A percentile compares a stretch with the other conserved stretches of the same genome.
Evolutionary conservation across 2,797 vertebrate species (phyloP).

Genomic region (Anolis apletophallus): DNA sequence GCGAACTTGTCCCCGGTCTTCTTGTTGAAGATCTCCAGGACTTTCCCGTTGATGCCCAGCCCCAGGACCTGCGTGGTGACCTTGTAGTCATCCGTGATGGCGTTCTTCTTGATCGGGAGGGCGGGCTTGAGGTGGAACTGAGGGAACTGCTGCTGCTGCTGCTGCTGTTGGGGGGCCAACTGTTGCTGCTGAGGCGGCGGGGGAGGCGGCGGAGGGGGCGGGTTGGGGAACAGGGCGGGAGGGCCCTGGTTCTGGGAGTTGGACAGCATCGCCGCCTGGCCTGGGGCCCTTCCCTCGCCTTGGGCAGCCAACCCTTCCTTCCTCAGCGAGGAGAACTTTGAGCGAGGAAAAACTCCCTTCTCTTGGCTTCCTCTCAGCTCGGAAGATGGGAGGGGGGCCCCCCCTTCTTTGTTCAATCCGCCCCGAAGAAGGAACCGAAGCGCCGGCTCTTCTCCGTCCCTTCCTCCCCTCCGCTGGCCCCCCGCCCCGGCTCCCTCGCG

Average conservation of each 20-base stretch:
- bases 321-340: no score
- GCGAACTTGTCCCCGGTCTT: conserved; percentile 92
- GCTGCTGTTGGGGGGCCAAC: conserved; percentile 60
- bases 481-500: no score
- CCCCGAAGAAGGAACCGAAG: no score
- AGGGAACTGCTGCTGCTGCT: conserved; percentile 77
- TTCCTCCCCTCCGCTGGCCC: no score
- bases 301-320: no score
- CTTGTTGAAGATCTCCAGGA: conserved; percentile 92
- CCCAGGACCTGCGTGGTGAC: conserved; percentile 95
- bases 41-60: conserved; percentile 95
- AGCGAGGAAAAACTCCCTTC: no score
- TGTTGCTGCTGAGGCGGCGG: conserved; percentile 67
- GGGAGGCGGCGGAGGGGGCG: conserved; percentile 65
- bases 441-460: no score
- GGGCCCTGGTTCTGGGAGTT: conserved; percentile 83
- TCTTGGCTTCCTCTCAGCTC: no score
- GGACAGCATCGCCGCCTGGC: conserved; percentile 81
- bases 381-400: no score
- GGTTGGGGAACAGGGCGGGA: conserved; percentile 79
- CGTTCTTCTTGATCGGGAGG: conserved; percentile 91
- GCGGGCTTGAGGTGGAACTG: conserved; percentile 82
- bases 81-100: conserved; percentile 97
- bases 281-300: conserved; percentile 32
- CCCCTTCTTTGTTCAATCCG: no score